A percentile compares a stretch with the other conserved stretches of the same genome.
These are phyloP conservation scores for Siderastrea radians DNA, from an alignment of 92 coral and sea anemone genomes.

Conservation along the genomic window DNA sequence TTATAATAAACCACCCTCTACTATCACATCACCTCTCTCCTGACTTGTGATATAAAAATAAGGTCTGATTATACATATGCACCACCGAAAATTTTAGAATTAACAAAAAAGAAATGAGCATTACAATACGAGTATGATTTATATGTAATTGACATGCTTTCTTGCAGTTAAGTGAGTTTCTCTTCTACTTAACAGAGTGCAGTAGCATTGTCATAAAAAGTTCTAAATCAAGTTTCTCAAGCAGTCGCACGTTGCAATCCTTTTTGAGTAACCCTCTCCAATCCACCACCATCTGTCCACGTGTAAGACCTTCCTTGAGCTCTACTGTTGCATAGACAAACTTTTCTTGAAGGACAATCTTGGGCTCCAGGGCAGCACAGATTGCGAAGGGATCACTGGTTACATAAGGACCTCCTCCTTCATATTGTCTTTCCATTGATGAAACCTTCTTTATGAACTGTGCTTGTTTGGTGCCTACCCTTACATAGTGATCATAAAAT, in stretches of 20 bases:
- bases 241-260: conserved; percentile 76
- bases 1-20: no score
- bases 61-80: no score
- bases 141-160: no score
- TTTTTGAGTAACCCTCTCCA: conserved; percentile 84
- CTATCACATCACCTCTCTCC: no score
- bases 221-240: conserved; percentile 81
- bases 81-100: no score
- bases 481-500: conserved; percentile 73
- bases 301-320: conserved; percentile 82
- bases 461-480: conserved; percentile 71
- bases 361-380: conserved; percentile 77
- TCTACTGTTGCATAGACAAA: conserved; percentile 87
- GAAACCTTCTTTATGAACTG: conserved; percentile 80
- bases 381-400: conserved; percentile 88
- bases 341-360: conserved; percentile 69
- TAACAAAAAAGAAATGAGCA: no score
- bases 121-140: no score
- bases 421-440: conserved; percentile 50
- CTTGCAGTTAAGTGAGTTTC: no score
- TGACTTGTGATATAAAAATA: no score
- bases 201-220: conserved; percentile 75
- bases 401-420: conserved; percentile 65
- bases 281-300: conserved; percentile 95
- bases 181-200: conserved; percentile 69